A percentile compares a stretch with the other conserved stretches of the same genome.
These are phyloP conservation scores for Caenorhabditis sp. DNA, from an alignment of 2,888 invertebrate genomes.

Conservation along the genomic window DNA sequence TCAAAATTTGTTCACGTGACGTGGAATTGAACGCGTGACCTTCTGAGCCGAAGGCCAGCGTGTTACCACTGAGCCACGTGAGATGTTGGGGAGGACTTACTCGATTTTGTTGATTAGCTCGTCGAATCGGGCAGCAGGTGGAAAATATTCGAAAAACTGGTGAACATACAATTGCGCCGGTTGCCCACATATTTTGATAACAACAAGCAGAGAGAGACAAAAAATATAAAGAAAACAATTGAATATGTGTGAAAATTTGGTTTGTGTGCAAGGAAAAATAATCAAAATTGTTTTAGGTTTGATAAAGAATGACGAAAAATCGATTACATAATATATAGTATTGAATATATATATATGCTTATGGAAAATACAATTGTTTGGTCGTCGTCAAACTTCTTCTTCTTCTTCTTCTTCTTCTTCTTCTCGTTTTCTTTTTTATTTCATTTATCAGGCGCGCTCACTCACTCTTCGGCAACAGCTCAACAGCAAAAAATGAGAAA, in stretches of 20 bases:
- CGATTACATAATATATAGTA: not conserved
- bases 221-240: not conserved
- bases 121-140: constrained; percentile 55
- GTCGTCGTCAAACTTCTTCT: too few species aligned
- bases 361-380: not conserved
- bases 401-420: not conserved
- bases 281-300: not conserved
- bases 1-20: too few species aligned
- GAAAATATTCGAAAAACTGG: constrained; percentile 53
- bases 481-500: constrained; percentile 4
- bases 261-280: too few species aligned
- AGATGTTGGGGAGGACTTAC: constrained; percentile 10
- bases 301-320: not conserved
- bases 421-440: not conserved
- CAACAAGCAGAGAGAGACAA: too few species aligned
- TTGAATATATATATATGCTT: not conserved
- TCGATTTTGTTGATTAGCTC: constrained; percentile 23
- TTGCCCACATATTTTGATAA: constrained; percentile 47
- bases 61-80: not conserved
- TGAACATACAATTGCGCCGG: constrained; percentile 56
- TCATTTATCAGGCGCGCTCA: not conserved
- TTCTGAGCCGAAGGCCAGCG: not conserved
- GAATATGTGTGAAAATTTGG: too few species aligned
- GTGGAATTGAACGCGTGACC: not conserved
- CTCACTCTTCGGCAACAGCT: constrained; percentile 5